phyloP scores from a whole-genome alignment of 2,797 vertebrate species.

The Tarsius wallacei region DNA sequence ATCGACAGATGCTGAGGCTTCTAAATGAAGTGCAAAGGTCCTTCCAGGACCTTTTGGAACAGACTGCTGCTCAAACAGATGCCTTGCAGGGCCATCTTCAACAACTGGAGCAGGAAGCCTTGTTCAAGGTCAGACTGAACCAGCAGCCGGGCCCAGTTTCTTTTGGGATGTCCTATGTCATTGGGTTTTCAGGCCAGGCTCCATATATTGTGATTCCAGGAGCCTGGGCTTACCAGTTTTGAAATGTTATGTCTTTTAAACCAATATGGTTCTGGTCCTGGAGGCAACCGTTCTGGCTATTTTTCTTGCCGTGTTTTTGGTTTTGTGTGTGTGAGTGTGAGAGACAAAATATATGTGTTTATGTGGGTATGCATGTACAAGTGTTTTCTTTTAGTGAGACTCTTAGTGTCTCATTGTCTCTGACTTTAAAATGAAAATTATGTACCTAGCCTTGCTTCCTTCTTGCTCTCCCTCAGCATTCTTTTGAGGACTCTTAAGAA shows the following conservation, averaged over 20 bases:
- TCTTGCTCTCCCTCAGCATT: neutral
- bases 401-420: conserved; percentile 40
- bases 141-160: conserved; percentile 76
- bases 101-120: conserved; percentile 87
- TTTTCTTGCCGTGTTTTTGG: conserved; percentile 73
- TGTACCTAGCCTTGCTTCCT: neutral
- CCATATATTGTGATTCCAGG: neutral
- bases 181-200: conserved; percentile 36
- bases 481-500: conserved; percentile 19
- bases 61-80: conserved; percentile 89
- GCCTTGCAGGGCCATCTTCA: conserved; percentile 92
- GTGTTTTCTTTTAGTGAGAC: conserved; percentile 62
- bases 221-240: neutral
- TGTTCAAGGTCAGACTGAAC: conserved; percentile 88
- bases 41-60: conserved; percentile 93
- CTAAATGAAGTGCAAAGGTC: conserved; percentile 95
- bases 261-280: conserved; percentile 30
- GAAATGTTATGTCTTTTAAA: conserved; percentile 63
- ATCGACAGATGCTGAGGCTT: conserved; percentile 93
- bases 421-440: conserved; percentile 55
- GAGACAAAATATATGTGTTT: conserved; percentile 54
- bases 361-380: conserved; percentile 63
- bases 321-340: conserved; percentile 51
- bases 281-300: conserved; percentile 49
- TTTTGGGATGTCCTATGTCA: conserved; percentile 59